Evolutionary conservation across 2,888 invertebrate genomes (phyloP).

Genomic region (Autographa pulchrina): DNA sequence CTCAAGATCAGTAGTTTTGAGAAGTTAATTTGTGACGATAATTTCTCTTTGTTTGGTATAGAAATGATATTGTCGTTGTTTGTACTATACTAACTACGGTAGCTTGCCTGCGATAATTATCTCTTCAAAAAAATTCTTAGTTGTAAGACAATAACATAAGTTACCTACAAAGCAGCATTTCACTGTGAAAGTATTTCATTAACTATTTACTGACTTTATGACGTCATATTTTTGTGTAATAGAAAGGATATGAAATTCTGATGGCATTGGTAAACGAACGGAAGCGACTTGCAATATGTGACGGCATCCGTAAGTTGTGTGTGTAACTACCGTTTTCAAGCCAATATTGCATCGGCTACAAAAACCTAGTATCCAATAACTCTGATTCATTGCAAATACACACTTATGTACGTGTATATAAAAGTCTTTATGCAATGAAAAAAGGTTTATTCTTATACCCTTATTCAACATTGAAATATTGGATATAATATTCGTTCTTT

Average conservation of each 20-base stretch:
- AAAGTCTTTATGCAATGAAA: neutral
- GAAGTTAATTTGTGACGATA: too few relatives aligned
- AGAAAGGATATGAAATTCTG: slow-evolving; percentile 22
- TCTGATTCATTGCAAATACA: slow-evolving; percentile 6
- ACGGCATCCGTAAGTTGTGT: slow-evolving; percentile 17
- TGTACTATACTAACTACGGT: too few relatives aligned
- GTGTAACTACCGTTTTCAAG: slow-evolving; percentile 13
- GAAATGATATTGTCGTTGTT: too few relatives aligned
- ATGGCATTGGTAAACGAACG: slow-evolving; percentile 12
- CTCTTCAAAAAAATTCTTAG: too few relatives aligned
- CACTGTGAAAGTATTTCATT: too few relatives aligned
- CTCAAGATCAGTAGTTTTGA: too few relatives aligned
- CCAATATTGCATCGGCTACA: slow-evolving; percentile 19
- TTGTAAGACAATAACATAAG: too few relatives aligned
- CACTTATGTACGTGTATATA: neutral
- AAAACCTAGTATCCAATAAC: slow-evolving; percentile 9
- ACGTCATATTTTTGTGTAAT: neutral
- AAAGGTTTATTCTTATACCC: too few relatives aligned
- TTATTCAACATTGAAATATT: neutral
- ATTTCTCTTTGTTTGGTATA: too few relatives aligned
- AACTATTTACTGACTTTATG: too few relatives aligned
- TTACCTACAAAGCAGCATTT: too few relatives aligned
- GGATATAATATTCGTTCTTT: neutral
- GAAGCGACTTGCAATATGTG: slow-evolving; percentile 29
- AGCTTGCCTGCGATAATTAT: too few relatives aligned